phyloP scores from a whole-genome alignment of 1,140 invertebrate genomes.

The Laodelphax striatellus region DNA sequence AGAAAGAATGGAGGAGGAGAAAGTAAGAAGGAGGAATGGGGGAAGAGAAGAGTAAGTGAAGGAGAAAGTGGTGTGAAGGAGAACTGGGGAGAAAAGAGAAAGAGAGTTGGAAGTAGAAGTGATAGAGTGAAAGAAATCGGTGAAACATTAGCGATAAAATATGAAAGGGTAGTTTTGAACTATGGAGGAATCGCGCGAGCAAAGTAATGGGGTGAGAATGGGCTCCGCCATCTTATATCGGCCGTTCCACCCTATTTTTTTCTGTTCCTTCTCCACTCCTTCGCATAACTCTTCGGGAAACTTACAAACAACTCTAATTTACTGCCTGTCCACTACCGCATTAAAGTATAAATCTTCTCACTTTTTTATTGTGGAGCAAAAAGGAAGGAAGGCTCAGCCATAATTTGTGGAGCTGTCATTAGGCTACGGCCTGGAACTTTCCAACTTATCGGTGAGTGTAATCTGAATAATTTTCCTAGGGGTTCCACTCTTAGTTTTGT shows the following conservation, averaged over 20 bases:
- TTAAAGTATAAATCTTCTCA: neutral
- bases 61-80: too few species aligned
- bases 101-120: neutral
- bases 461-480: too few species aligned
- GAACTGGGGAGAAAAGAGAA: too few species aligned
- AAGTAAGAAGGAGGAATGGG: too few species aligned
- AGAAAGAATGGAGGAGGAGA: too few species aligned
- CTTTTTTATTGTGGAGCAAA: too few species aligned
- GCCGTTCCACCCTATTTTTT: neutral
- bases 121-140: slow-evolving; percentile 3
- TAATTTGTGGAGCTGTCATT: too few species aligned
- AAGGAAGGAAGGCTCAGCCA: too few species aligned
- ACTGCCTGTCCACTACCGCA: neutral
- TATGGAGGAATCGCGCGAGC: neutral
- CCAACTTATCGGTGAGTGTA: too few species aligned
- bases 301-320: slow-evolving; percentile 2
- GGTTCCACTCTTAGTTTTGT: too few species aligned
- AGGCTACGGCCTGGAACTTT: too few species aligned
- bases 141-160: neutral
- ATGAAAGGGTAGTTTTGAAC: neutral
- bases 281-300: neutral
- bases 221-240: neutral
- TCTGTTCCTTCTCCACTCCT: neutral
- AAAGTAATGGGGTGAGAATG: neutral
- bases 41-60: too few species aligned